Evolutionary conservation across 2,797 vertebrate genomes (phyloP).

Genomic region (Amblyraja radiata): DNA sequence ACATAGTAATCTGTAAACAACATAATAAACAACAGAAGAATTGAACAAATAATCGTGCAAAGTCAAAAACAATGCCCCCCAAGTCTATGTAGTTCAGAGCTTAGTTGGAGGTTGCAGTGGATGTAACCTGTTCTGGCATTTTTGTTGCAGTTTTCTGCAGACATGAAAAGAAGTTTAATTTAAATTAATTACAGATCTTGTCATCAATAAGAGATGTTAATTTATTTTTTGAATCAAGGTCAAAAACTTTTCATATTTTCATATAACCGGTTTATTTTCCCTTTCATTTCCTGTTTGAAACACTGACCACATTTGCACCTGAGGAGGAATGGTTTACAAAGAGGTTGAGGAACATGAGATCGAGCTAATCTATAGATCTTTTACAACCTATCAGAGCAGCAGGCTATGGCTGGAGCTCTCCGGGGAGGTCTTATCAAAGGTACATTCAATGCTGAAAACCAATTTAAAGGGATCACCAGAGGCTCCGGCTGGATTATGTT

Average conservation of each 20-base stretch:
- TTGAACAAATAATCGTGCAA: too few species aligned
- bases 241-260: neutral
- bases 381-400: neutral
- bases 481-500: neutral
- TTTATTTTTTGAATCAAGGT: conserved; percentile 25
- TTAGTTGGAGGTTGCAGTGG: too few species aligned
- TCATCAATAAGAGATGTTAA: neutral
- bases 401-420: neutral
- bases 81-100: too few species aligned
- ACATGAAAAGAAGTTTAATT: neutral
- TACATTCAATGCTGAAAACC: conserved; percentile 14
- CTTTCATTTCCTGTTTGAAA: neutral
- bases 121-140: neutral
- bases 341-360: neutral
- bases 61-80: too few species aligned
- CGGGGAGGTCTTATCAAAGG: neutral
- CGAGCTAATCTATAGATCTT: conserved; percentile 27
- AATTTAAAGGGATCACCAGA: conserved; percentile 25
- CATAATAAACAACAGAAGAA: too few species aligned
- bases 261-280: conserved; percentile 2
- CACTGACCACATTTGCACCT: neutral
- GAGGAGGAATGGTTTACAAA: neutral
- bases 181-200: neutral
- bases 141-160: neutral
- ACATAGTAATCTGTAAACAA: too few species aligned